phyloP scores from a whole-genome alignment of 2,113 vertebrate species.

The Abramis brama region DNA sequence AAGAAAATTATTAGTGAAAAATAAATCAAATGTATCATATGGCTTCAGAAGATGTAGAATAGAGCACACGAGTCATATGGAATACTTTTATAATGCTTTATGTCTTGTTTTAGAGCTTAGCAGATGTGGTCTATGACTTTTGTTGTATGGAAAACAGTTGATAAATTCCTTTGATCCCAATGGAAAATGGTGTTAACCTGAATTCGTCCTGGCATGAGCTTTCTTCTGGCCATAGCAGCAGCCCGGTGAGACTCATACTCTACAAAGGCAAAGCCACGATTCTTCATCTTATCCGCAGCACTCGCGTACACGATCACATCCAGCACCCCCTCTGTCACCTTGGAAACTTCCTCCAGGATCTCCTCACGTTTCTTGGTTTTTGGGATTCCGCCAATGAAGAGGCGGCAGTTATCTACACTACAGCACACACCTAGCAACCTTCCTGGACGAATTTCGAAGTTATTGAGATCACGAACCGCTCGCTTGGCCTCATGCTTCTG shows the following conservation, averaged over 20 bases:
- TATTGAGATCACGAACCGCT: conserved; percentile 95
- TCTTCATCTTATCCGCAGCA: conserved; percentile 98
- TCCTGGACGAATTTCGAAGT: conserved; percentile 93
- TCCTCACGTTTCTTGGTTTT: conserved; percentile 99
- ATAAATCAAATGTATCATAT: neutral
- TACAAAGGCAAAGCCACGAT: conserved; percentile 96
- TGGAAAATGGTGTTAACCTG: conserved; percentile 43
- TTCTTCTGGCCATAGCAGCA: conserved; percentile 96
- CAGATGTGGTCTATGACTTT: neutral
- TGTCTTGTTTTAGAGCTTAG: neutral
- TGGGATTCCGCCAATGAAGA: conserved; percentile 98
- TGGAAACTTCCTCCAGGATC: conserved; percentile 96
- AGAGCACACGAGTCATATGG: neutral
- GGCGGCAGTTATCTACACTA: conserved; percentile 97
- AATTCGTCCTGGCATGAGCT: conserved; percentile 96
- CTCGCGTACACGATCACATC: conserved; percentile 98
- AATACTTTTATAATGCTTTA: neutral
- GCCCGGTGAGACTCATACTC: conserved; percentile 98
- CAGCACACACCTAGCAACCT: conserved; percentile 95
- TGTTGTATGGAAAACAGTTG: neutral
- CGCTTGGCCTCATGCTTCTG: conserved; percentile 94
- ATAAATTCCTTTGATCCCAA: neutral
- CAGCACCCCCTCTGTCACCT: conserved; percentile 95
- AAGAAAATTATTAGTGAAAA: neutral
- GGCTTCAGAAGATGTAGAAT: neutral